phyloP scores from a whole-genome alignment of 2,888 invertebrate species.

The Acrobasis consociella region DNA sequence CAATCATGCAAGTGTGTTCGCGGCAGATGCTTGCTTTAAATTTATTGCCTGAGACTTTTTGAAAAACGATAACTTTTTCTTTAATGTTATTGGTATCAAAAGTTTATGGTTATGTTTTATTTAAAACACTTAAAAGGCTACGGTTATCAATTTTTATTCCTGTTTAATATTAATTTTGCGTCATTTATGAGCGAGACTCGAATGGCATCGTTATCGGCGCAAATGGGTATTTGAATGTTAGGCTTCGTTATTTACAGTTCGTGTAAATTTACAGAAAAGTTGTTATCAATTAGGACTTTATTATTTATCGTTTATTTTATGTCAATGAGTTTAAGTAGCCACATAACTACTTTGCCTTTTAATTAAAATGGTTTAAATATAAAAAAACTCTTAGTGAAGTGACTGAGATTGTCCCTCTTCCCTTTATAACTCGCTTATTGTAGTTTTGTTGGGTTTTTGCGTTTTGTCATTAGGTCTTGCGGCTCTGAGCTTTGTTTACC shows the following conservation, averaged over 20 bases:
- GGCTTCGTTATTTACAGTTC: background rate
- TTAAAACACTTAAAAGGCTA: conserved; percentile 26
- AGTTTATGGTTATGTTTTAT: conserved; percentile 21
- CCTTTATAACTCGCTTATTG: no score
- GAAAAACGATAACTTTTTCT: conserved; percentile 39
- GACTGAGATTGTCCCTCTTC: no score
- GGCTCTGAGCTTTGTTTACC: background rate
- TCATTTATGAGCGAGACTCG: background rate
- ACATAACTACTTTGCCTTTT: no score
- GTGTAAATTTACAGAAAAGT: background rate
- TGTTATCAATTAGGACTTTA: background rate
- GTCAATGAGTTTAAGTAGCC: background rate
- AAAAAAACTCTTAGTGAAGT: no score
- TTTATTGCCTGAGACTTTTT: conserved; percentile 40
- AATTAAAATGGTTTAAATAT: no score
- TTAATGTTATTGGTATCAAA: conserved; percentile 27
- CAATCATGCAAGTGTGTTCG: conserved; percentile 39
- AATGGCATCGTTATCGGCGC: background rate
- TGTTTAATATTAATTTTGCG: conserved; percentile 8
- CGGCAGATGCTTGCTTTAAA: conserved; percentile 46
- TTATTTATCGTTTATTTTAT: background rate
- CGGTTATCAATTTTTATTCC: conserved; percentile 7
- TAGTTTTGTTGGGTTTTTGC: no score
- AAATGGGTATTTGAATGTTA: background rate
- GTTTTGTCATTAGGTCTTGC: no score